These are phyloP conservation scores for Vanessa atalanta DNA, from an alignment of 1,140 invertebrate species.

Conservation along the genomic window DNA sequence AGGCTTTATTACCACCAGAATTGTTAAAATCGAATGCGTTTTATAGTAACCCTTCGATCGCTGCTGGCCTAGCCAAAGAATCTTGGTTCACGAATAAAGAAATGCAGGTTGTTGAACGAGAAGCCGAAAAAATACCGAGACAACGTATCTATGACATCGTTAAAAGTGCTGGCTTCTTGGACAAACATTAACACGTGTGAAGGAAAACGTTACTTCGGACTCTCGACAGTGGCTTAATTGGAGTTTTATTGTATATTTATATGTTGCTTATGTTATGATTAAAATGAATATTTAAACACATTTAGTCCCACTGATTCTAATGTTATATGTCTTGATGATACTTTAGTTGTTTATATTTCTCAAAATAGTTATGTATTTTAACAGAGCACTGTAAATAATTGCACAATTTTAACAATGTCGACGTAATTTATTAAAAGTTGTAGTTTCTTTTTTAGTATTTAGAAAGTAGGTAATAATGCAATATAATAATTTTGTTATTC, in stretches of 20 bases:
- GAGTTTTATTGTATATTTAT: no score
- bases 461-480: slow-evolving; percentile 12
- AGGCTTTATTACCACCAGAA: slow-evolving; percentile 76
- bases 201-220: no score
- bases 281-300: not conserved
- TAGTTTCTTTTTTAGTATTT: not conserved
- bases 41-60: slow-evolving; percentile 88
- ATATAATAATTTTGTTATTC: slow-evolving; percentile 10
- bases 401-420: not conserved
- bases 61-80: slow-evolving; percentile 85
- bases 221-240: no score
- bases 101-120: slow-evolving; percentile 86
- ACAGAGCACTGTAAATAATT: slow-evolving; percentile 9
- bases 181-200: slow-evolving; percentile 47
- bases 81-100: slow-evolving; percentile 89
- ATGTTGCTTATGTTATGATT: no score
- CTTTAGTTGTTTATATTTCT: not conserved
- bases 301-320: slow-evolving; percentile 2
- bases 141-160: slow-evolving; percentile 87
- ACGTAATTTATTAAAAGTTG: no score
- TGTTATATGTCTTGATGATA: not conserved
- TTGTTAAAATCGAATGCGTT: slow-evolving; percentile 85
- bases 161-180: slow-evolving; percentile 84
- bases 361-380: not conserved
- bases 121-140: slow-evolving; percentile 89